A percentile compares a stretch with the other conserved stretches of the same genome.
Evolutionary conservation across 2,888 invertebrate genomes (phyloP).

Genomic region (Aethes cnicana): DNA sequence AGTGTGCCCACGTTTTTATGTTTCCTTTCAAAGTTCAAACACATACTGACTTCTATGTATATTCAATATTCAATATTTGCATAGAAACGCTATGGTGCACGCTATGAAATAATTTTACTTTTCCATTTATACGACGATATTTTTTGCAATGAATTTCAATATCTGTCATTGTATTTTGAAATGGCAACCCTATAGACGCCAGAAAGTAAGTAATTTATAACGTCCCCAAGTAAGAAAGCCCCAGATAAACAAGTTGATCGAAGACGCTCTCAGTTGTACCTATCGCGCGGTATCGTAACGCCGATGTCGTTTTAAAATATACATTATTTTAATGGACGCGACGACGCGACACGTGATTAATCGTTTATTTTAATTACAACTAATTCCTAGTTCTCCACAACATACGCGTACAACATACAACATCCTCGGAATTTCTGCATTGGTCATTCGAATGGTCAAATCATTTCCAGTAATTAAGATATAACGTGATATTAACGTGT

Average conservation of each 20-base stretch:
- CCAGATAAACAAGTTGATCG: conserved; percentile 65
- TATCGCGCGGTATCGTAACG: conserved; percentile 52
- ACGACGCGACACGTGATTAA: conserved; percentile 23
- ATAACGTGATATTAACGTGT: conserved; percentile 35
- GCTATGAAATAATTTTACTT: background rate
- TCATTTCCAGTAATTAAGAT: conserved; percentile 26
- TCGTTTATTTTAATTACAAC: conserved; percentile 28
- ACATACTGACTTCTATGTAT: background rate
- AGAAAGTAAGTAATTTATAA: conserved; percentile 44
- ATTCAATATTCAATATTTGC: conserved; percentile 10
- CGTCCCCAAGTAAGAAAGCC: conserved; percentile 40
- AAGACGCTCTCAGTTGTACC: conserved; percentile 55
- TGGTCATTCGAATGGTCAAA: conserved; percentile 4
- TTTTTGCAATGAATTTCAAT: conserved; percentile 8
- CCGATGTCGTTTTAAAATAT: conserved; percentile 56
- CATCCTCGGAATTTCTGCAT: background rate
- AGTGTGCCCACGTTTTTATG: background rate
- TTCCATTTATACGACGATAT: conserved; percentile 12
- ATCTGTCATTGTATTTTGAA: conserved; percentile 29
- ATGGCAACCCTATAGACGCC: conserved; percentile 48
- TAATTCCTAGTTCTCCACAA: conserved; percentile 15
- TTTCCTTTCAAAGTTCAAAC: conserved; percentile 8
- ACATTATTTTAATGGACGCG: conserved; percentile 66
- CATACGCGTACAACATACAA: background rate
- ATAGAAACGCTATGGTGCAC: background rate